phyloP scores from a whole-genome alignment of 1,140 invertebrate genomes.

The Trichogramma pretiosum region DNA sequence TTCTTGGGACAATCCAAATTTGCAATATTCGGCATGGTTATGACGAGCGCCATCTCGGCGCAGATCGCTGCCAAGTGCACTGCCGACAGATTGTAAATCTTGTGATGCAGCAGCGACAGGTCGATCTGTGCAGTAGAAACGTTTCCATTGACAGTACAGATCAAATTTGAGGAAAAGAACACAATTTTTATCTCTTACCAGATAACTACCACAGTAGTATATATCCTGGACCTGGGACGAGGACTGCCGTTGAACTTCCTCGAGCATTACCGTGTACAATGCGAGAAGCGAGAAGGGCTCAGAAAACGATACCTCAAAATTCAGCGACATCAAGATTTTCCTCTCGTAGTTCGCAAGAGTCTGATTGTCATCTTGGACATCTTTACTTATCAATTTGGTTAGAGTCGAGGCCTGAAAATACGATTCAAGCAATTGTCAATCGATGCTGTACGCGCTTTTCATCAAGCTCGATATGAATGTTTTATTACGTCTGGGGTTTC shows the following conservation, averaged over 20 bases:
- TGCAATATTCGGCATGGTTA: slow-evolving; percentile 2
- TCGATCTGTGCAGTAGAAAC: no score
- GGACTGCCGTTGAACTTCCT: background rate
- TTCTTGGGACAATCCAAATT: background rate
- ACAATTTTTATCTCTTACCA: no score
- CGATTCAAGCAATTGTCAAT: background rate
- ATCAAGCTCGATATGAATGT: background rate
- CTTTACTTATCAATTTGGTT: slow-evolving; percentile 14
- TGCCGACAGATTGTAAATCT: slow-evolving; percentile 7
- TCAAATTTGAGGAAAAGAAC: no score
- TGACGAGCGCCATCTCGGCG: slow-evolving; percentile 17
- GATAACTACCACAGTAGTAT: slow-evolving; percentile 24
- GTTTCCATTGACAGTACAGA: no score
- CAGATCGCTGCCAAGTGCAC: slow-evolving; percentile 12
- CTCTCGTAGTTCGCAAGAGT: slow-evolving; percentile 21
- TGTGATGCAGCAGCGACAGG: slow-evolving; percentile 22
- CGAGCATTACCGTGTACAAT: slow-evolving; percentile 12
- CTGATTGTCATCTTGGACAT: slow-evolving; percentile 13
- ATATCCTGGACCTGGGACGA: background rate
- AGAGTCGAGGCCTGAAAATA: slow-evolving; percentile 21
- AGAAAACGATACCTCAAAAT: slow-evolving; percentile 25
- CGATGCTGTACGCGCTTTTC: background rate
- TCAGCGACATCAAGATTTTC: slow-evolving; percentile 19
- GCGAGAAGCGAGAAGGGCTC: slow-evolving; percentile 24
- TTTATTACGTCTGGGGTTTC: slow-evolving; percentile 24